phyloP scores from a whole-genome alignment of 2,888 invertebrate genomes.

The Linnaemya tessellans region DNA sequence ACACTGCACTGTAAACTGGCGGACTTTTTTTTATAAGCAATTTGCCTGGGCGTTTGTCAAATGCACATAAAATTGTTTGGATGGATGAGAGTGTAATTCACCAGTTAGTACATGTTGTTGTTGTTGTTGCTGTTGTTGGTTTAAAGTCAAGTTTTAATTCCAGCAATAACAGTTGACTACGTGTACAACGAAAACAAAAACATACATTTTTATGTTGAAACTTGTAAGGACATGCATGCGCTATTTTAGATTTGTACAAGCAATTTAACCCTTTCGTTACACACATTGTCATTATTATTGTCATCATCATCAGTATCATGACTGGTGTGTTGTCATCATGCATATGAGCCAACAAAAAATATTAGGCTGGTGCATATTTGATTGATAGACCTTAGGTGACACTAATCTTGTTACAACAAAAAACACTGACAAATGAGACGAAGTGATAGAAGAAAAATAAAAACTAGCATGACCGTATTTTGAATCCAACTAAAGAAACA shows the following conservation, averaged over 20 bases:
- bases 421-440: too few species aligned
- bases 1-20: neutral
- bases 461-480: too few species aligned
- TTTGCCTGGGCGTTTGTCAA: conserved; percentile 54
- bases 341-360: neutral
- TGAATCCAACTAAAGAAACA: too few species aligned
- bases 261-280: conserved; percentile 74
- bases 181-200: conserved; percentile 8
- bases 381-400: neutral
- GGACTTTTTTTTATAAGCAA: conserved; percentile 57
- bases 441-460: too few species aligned
- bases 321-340: conserved; percentile 21
- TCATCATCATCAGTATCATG: conserved; percentile 30
- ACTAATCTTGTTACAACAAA: too few species aligned
- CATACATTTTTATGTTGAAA: conserved; percentile 13
- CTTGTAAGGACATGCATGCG: conserved; percentile 23
- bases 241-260: conserved; percentile 56
- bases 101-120: neutral
- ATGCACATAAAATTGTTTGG: conserved; percentile 42
- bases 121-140: conserved; percentile 10
- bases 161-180: conserved; percentile 13
- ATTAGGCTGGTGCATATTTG: neutral
- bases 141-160: conserved; percentile 34
- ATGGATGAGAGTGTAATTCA: conserved; percentile 8
- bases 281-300: conserved; percentile 51